Percentiles rank a stretch among this genome's conserved stretches.
phyloP scores from a whole-genome alignment of 1,140 invertebrate genomes.

The Zophobas atratus region DNA sequence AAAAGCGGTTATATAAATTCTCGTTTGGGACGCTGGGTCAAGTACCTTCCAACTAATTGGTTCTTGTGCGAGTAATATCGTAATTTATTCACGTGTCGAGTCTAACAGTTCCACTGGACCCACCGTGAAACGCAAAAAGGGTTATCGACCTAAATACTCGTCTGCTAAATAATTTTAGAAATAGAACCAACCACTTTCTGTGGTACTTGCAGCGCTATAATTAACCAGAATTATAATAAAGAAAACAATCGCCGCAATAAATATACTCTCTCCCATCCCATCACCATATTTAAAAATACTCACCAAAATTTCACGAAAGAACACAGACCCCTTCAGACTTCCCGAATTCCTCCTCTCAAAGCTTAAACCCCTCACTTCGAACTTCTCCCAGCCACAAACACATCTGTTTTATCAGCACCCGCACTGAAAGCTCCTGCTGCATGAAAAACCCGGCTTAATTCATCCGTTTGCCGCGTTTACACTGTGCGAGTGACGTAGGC shows the following conservation, averaged over 20 bases:
- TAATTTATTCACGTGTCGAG: conserved; percentile 9
- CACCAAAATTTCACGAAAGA: too few relatives aligned
- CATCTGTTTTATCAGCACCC: background rate
- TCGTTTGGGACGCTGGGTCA: conserved; percentile 7
- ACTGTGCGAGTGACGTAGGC: background rate
- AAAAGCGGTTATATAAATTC: conserved; percentile 7
- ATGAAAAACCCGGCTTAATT: conserved; percentile 14
- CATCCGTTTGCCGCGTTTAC: conserved; percentile 27
- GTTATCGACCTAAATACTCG: conserved; percentile 29
- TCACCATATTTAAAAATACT: background rate
- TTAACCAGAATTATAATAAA: conserved; percentile 4
- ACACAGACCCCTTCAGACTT: background rate
- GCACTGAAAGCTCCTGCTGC: conserved; percentile 38
- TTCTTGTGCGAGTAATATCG: background rate
- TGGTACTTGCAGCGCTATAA: conserved; percentile 5
- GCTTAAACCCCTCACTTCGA: background rate
- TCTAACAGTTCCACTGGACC: background rate
- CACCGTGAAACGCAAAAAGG: conserved; percentile 13
- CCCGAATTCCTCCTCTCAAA: background rate
- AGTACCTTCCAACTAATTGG: conserved; percentile 10
- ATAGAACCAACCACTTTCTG: background rate
- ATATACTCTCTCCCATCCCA: background rate
- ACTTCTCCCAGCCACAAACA: background rate
- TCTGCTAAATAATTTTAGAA: conserved; percentile 37
- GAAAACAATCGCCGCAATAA: background rate